Conservation (phyloP, 2,888 invertebrate species). For the Agrilus mali region DNA sequence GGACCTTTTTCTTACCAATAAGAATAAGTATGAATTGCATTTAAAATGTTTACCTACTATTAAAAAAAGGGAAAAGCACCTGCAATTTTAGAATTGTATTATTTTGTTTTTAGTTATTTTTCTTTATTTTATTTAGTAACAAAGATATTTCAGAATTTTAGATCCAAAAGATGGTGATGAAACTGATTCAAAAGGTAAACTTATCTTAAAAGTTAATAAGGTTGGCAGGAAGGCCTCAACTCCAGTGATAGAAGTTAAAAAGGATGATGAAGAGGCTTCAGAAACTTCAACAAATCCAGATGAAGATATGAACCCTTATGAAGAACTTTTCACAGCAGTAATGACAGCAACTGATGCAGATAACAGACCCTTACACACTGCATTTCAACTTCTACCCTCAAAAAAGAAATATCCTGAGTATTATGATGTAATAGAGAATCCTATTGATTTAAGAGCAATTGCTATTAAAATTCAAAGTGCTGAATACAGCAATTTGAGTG, state of each 20-base stretch:
- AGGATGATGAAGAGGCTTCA: constrained; percentile 45
- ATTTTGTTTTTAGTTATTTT: background rate
- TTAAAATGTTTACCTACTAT: background rate
- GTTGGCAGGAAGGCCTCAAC: constrained; percentile 31
- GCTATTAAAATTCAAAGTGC: constrained; percentile 81
- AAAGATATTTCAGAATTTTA: constrained; percentile 22
- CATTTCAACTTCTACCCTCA: constrained; percentile 85
- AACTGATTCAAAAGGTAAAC: constrained; percentile 36
- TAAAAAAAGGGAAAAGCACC: too few species aligned
- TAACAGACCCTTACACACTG: constrained; percentile 69
- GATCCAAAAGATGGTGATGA: constrained; percentile 34
- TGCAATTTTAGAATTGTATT: background rate
- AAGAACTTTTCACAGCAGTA: constrained; percentile 79
- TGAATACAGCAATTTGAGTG: constrained; percentile 62
- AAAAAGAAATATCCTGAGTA: constrained; percentile 91
- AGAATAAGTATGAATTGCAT: constrained; percentile 30
- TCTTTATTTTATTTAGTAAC: background rate
- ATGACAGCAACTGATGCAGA: constrained; percentile 79
- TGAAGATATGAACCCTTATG: constrained; percentile 63
- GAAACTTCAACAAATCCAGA: constrained; percentile 63
- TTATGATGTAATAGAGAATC: constrained; percentile 84
- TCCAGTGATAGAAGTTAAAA: constrained; percentile 26
- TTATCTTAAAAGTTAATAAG: constrained; percentile 41
- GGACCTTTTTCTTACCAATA: constrained; percentile 63
- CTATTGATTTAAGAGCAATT: constrained; percentile 88